Evolutionary conservation across 2,888 invertebrate species (phyloP).

Genomic region (Aproaerema taeniolella): DNA sequence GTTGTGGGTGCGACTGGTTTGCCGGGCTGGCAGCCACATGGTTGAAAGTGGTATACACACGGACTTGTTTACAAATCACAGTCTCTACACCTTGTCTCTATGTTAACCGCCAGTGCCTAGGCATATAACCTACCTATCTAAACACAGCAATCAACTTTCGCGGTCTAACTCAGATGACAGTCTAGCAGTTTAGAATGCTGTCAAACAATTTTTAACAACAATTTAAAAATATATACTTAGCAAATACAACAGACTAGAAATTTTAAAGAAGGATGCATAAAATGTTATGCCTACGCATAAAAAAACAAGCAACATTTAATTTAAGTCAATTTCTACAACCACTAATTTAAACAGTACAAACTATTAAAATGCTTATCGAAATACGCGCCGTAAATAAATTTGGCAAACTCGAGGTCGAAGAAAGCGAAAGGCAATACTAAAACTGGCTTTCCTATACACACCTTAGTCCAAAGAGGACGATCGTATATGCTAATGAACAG

Average conservation of each 20-base stretch:
- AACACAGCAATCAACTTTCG: constrained; percentile 5
- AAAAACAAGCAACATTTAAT: no score
- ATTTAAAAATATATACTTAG: no score
- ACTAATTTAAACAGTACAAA: no score
- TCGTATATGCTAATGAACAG: constrained; percentile 8
- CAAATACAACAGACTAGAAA: no score
- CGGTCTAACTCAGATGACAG: no score
- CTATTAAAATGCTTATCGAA: constrained; percentile 8
- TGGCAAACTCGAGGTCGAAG: constrained; percentile 4
- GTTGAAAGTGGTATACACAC: constrained; percentile 46
- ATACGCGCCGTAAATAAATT: constrained; percentile 1
- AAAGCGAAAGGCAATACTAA: constrained; percentile 7
- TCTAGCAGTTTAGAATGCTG: no score
- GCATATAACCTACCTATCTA: constrained; percentile 4
- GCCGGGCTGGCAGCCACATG: constrained; percentile 36
- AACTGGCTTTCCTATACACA: constrained; percentile 7
- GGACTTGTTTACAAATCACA: constrained; percentile 9
- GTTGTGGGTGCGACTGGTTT: constrained; percentile 38
- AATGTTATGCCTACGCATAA: no score
- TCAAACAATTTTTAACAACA: no score
- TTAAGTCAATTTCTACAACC: no score
- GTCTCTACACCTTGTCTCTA: constrained; percentile 5
- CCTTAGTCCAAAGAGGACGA: constrained; percentile 4
- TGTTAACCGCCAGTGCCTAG: no score
- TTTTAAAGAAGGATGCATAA: no score